Base-by-base conservation (phyloP, 30 jellyfish, hydroid and myxozoan species). In the Hydractinia symbiolongicarpus region DNA sequence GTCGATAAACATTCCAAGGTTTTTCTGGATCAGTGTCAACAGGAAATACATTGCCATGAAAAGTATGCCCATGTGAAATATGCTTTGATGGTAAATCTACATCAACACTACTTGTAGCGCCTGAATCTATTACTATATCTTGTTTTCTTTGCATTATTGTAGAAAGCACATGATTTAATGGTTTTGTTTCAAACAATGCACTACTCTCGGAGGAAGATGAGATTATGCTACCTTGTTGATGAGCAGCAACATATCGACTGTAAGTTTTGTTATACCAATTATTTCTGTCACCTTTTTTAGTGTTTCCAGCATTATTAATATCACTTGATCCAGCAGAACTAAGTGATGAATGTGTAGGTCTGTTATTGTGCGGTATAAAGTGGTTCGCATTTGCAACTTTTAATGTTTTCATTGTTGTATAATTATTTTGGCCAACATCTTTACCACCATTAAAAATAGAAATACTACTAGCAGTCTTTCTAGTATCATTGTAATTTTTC, bases 1-100 rank as follows among this genome's bases (percentile, higher is more conserved):
- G 79, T 78, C 54, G 73, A 78, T 85, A 86, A 8, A 82, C 50
- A 54, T 86, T 83, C 97, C 97, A 90, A 4, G 97, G 97, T 53
- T 83, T 85, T 7, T 81, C 54, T 15, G 14, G 84, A 53, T 53
- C 89, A 67, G 9, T 19, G 60, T 20, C 73, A 57, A 40, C 14
- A 55, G 64, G 55, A n/a, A 79, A 67, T 61, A 21, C 76, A 15
- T 76, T 49, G 8, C 21, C 55, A 67, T 52, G 51, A 72, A 70
- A 71, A 19, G 67, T 80, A 9, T 40, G 16, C 30, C 79, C 53
- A 10, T 76, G 76, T 54, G 90, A 80, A 14, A 68, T 51, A 16
- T 67, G 50, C 0, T 79, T 67, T 75, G 78, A 61, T 9, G 81
- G 68, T 6, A 72, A 56, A 5, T 83, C 73, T 17, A 17, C 49